Conservation (phyloP, 2,113 vertebrate genomes). For the Balaeniceps rex region DNA sequence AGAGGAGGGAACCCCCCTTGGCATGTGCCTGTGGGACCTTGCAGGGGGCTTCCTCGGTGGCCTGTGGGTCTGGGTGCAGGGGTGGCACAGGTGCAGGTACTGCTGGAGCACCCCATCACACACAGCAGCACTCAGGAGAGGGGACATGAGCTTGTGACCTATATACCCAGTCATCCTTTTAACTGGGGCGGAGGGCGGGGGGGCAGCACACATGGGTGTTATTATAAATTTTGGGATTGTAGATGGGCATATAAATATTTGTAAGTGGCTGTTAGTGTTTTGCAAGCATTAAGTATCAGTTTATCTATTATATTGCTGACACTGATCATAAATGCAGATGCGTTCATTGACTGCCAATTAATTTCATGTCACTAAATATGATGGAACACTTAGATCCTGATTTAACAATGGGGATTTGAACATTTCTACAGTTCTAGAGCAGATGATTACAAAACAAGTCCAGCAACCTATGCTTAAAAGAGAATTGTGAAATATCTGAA, state of each 20-base stretch:
- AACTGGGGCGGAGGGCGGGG: neutral
- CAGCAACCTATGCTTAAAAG: neutral
- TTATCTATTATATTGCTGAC: neutral
- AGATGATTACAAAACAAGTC: neutral
- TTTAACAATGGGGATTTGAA: neutral
- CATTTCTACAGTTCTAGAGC: neutral
- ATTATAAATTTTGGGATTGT: neutral
- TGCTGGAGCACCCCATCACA: neutral
- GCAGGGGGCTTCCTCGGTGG: neutral
- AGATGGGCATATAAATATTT: neutral
- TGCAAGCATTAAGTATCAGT: neutral
- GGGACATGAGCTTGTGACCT: neutral
- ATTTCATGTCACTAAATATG: neutral
- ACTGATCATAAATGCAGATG: neutral
- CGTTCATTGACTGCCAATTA: neutral
- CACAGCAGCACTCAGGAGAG: neutral
- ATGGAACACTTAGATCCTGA: neutral
- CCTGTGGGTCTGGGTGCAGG: neutral
- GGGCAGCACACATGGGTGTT: neutral
- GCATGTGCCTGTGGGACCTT: neutral
- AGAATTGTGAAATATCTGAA: neutral
- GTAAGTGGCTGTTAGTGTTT: neutral
- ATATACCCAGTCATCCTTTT: neutral
- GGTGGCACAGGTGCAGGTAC: neutral
- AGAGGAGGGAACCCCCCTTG: accelerated